A percentile compares a stretch with the other conserved stretches of the same genome.
These are phyloP conservation scores for Pseudococcus longispinus DNA, from an alignment of 2,888 invertebrate species.

Conservation along the genomic window DNA sequence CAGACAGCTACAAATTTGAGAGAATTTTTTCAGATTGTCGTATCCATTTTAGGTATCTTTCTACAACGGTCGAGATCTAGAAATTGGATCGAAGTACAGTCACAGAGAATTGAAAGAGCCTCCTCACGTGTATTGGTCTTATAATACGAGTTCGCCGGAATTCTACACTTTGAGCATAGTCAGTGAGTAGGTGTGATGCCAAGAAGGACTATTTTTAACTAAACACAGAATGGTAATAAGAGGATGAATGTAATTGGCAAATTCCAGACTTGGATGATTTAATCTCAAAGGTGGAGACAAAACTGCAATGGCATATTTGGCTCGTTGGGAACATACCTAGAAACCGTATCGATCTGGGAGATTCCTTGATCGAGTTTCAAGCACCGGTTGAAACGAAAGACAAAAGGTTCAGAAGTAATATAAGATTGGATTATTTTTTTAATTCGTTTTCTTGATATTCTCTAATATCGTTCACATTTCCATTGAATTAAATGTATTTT, in stretches of 20 bases:
- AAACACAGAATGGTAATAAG: too few relatives aligned
- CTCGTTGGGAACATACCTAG: slow-evolving; percentile 86
- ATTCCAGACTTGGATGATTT: not conserved
- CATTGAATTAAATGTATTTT: not conserved
- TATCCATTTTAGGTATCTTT: not conserved
- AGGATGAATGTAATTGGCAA: too few relatives aligned
- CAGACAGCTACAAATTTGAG: too few relatives aligned
- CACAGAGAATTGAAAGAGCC: not conserved
- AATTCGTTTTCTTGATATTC: not conserved
- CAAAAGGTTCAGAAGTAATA: not conserved
- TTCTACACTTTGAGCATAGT: not conserved
- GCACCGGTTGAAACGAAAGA: not conserved
- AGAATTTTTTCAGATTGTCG: too few relatives aligned
- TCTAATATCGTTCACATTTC: not conserved
- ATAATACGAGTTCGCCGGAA: not conserved
- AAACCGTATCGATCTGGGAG: slow-evolving; percentile 72
- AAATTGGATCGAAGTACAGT: not conserved
- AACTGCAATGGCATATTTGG: slow-evolving; percentile 69
- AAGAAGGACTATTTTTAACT: too few relatives aligned
- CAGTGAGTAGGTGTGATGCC: not conserved
- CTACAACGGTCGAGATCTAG: not conserved
- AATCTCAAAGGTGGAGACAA: not conserved
- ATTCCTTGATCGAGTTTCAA: slow-evolving; percentile 72
- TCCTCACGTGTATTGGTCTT: not conserved
- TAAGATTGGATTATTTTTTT: not conserved